A percentile compares a stretch with the other conserved stretches of the same genome.
These are phyloP conservation scores for Neostethus bicornis DNA, from an alignment of 2,797 vertebrate genomes.

Conservation along the genomic window DNA sequence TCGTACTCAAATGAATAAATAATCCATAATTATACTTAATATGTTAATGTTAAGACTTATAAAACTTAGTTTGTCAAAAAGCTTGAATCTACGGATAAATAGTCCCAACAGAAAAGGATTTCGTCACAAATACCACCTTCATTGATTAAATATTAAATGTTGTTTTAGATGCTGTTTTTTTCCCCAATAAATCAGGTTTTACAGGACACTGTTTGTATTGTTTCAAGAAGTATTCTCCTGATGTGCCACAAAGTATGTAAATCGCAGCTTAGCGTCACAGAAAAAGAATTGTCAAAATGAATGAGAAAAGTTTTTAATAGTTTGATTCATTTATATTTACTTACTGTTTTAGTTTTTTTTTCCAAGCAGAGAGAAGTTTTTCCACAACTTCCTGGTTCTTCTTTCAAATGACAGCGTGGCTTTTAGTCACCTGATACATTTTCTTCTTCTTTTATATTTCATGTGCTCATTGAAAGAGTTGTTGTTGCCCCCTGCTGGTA, in stretches of 20 bases:
- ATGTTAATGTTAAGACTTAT: no score
- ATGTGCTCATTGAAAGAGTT: neutral
- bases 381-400: constrained; percentile 25
- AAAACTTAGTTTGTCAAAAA: no score
- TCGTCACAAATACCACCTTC: no score
- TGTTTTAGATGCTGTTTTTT: no score
- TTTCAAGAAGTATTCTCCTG: no score
- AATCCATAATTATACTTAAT: no score
- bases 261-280: neutral
- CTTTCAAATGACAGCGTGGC: neutral
- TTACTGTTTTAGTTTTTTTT: constrained; percentile 37
- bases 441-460: neutral
- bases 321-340: constrained; percentile 5
- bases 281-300: neutral
- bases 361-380: neutral
- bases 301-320: neutral
- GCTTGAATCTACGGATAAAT: no score
- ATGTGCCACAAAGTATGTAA: neutral
- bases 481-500: neutral
- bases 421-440: neutral
- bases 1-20: no score
- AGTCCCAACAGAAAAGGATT: no score
- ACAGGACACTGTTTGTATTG: no score
- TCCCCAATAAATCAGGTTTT: no score
- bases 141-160: no score